Percentiles rank a stretch among this genome's conserved stretches.
Evolutionary conservation across 1,140 invertebrate species (phyloP).

Genomic region (Andricus grossulariae): DNA sequence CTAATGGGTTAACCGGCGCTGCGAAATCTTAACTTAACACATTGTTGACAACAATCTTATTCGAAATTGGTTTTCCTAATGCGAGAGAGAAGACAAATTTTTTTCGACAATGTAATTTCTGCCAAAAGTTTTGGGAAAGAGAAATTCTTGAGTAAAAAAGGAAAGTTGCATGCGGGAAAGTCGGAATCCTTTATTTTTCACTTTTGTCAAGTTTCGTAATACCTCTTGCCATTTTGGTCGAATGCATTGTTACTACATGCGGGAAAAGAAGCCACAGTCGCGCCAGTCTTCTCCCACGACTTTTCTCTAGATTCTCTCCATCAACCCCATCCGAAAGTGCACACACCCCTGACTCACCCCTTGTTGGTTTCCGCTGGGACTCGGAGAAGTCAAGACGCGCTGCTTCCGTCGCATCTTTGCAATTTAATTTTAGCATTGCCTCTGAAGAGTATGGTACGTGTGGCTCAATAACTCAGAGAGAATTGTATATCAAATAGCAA

Average conservation of each 20-base stretch:
- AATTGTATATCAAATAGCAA: conserved; percentile 22
- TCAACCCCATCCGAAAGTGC: conserved; percentile 17
- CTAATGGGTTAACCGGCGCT: too few relatives aligned
- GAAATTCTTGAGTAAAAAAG: too few relatives aligned
- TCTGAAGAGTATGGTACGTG: not conserved
- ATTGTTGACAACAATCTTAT: too few relatives aligned
- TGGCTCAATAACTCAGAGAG: conserved; percentile 12
- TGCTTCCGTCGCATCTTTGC: conserved; percentile 19
- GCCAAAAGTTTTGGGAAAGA: too few relatives aligned
- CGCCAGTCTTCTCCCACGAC: conserved; percentile 7
- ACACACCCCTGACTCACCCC: conserved; percentile 1
- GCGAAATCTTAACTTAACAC: too few relatives aligned
- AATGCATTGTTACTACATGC: conserved; percentile 5
- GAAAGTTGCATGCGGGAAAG: not conserved
- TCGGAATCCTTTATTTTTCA: conserved; percentile 2
- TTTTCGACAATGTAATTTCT: too few relatives aligned
- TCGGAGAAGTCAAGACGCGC: conserved; percentile 7
- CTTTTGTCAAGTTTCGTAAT: conserved; percentile 18
- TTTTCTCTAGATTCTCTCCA: conserved; percentile 20
- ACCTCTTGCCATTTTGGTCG: conserved; percentile 29
- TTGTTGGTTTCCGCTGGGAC: conserved; percentile 5
- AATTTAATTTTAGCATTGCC: conserved; percentile 16
- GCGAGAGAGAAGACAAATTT: too few relatives aligned
- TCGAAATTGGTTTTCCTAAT: too few relatives aligned
- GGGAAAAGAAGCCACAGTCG: not conserved